These are phyloP conservation scores for Lepidostoma basale DNA, from an alignment of 1,140 invertebrate species.

Conservation along the genomic window DNA sequence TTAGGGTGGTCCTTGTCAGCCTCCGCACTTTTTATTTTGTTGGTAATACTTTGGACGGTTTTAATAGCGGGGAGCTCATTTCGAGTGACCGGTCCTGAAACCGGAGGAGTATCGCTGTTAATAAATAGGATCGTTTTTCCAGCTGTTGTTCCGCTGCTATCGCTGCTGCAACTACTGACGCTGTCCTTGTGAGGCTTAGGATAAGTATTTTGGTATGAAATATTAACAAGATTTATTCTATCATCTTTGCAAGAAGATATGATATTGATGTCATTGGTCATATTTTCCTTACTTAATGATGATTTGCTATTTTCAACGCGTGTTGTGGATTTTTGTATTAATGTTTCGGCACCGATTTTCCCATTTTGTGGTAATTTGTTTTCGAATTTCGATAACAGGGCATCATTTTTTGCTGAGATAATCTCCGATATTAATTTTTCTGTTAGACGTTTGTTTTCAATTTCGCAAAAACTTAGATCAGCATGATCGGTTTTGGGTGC, in stretches of 20 bases:
- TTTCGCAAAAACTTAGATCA: constrained; percentile 39
- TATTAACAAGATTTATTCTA: constrained; percentile 34
- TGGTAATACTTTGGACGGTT: neutral
- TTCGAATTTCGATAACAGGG: constrained; percentile 26
- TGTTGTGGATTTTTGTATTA: neutral
- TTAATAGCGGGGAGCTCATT: neutral
- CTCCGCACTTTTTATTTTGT: constrained; percentile 33
- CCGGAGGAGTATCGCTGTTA: constrained; percentile 34
- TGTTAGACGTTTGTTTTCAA: constrained; percentile 56
- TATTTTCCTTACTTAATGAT: neutral
- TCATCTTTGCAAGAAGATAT: constrained; percentile 6
- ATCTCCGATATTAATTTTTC: constrained; percentile 62
- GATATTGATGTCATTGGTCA: neutral
- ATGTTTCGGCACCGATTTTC: neutral
- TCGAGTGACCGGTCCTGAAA: constrained; percentile 7
- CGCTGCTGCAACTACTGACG: constrained; percentile 37
- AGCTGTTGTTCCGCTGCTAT: constrained; percentile 30
- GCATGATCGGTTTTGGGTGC: neutral
- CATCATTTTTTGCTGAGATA: constrained; percentile 54
- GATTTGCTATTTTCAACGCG: neutral
- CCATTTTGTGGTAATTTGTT: constrained; percentile 1
- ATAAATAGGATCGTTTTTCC: constrained; percentile 42
- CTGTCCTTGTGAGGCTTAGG: constrained; percentile 25
- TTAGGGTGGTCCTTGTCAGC: constrained; percentile 55
- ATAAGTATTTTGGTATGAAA: constrained; percentile 19